Evolutionary conservation across 2,797 vertebrate species (phyloP), one percentile per base, ranked within the genome.

Genomic region (Lacerta bilineata): DNA sequence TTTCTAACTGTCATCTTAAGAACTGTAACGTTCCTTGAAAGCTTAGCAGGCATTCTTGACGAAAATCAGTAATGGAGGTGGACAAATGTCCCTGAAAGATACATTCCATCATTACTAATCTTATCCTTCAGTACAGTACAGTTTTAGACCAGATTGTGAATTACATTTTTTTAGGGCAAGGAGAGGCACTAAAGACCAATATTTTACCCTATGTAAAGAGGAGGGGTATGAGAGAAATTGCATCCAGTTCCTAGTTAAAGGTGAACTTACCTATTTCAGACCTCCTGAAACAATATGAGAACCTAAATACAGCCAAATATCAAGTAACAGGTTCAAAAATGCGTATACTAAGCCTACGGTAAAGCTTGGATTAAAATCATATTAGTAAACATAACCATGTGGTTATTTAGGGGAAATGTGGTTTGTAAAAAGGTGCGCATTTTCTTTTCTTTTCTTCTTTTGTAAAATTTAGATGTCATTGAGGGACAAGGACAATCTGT

Each of bases 401-500:
- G 50, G 50, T 55, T 55, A 55, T 55, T 55, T 55, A 55, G 50
- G 13, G 50, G 50, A 13, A 1, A 15, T 50, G 46, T 8, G 1
- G 50, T 55, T 55, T 55, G 13, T 13, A 55, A 15, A 55, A 55
- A 15, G 15, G 50, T 55, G 50, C 2, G 0, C 13, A 15, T 55
- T 55, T 50, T 50, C 39, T 41, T 33, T 33, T 39, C 46, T 13
- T 15, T 15, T 15, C 15, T 55, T 15, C 50, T 55, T 55, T 55
- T 55, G 50, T 55, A 55, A 55, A 55, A 55, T 55, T 55, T 5
- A 33, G 13, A n/a, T 72, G 23, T 20, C 1, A 77, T 39, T 80
- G 68, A 41, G 33, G n/a, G n/a, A 69, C 33, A 78, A 90, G 9
- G 13, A 39, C 87, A 64, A 86, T 84, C 18, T 61, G 1, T 75